Evolutionary conservation across 2,113 vertebrate genomes (phyloP).

Genomic region (Melanocharis versteri): DNA sequence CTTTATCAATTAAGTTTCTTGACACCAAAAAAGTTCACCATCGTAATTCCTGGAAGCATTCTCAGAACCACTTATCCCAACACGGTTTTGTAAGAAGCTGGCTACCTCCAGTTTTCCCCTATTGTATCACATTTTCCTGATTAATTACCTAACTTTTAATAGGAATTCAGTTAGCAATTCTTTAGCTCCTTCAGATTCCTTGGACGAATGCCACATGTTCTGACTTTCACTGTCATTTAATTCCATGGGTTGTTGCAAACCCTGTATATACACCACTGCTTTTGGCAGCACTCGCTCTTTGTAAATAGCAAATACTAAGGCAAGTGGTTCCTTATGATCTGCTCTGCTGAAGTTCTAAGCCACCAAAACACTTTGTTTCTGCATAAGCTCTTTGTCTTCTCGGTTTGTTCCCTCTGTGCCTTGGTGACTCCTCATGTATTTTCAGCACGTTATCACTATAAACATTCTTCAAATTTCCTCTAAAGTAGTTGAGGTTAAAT

Average conservation of each 20-base stretch:
- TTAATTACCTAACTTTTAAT: slow-evolving; percentile 23
- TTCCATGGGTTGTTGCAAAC: not conserved
- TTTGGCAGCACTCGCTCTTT: not conserved
- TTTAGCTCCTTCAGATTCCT: slow-evolving; percentile 15
- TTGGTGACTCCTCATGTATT: not conserved
- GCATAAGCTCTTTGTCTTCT: not conserved
- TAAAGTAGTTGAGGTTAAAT: not conserved
- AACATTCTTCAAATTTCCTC: not conserved
- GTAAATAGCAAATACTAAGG: not conserved
- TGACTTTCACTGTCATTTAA: slow-evolving; percentile 10
- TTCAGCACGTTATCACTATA: not conserved
- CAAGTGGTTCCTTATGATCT: not conserved
- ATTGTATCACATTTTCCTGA: slow-evolving; percentile 17
- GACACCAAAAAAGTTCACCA: not conserved
- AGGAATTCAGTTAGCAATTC: not conserved
- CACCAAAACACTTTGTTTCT: not conserved
- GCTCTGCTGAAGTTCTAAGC: slow-evolving; percentile 6
- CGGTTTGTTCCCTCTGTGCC: not conserved
- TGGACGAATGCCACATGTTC: slow-evolving; percentile 13
- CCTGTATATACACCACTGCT: not conserved
- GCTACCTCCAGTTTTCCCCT: not conserved
- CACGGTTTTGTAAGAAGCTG: not conserved
- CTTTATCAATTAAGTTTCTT: not conserved
- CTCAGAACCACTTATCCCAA: not conserved
- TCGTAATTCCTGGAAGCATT: slow-evolving; percentile 18